Evolutionary conservation across 2,888 invertebrate genomes (phyloP).

Genomic region (Eupsilia transversa): DNA sequence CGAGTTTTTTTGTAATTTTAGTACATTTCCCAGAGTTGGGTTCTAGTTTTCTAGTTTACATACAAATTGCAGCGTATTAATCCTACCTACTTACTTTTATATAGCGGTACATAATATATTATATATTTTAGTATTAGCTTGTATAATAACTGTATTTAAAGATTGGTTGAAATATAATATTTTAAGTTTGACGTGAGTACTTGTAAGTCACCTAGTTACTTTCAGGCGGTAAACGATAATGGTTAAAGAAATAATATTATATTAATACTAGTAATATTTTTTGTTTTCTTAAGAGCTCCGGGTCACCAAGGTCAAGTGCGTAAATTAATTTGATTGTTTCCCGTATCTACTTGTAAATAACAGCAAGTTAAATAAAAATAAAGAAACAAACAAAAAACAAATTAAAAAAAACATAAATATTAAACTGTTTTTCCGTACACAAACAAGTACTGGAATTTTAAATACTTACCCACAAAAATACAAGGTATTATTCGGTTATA

Average conservation of each 20-base stretch:
- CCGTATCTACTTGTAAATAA: not conserved
- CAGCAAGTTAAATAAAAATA: not conserved
- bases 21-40: not conserved
- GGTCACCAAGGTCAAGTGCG: slow-evolving; percentile 10
- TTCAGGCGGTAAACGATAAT: not conserved
- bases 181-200: too few relatives aligned
- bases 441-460: not conserved
- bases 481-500: not conserved
- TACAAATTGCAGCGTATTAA: too few relatives aligned
- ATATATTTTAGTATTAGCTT: too few relatives aligned
- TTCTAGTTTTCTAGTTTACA: not conserved
- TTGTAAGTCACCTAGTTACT: too few relatives aligned
- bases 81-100: too few relatives aligned
- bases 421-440: not conserved
- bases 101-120: too few relatives aligned
- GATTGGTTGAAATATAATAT: too few relatives aligned
- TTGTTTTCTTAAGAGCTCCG: not conserved
- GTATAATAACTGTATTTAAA: too few relatives aligned
- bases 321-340: not conserved
- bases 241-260: not conserved
- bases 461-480: not conserved
- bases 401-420: not conserved
- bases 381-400: too few relatives aligned
- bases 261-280: not conserved
- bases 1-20: not conserved